phyloP scores from a whole-genome alignment of 2,888 invertebrate genomes.

The Trichogramma evanescens region DNA sequence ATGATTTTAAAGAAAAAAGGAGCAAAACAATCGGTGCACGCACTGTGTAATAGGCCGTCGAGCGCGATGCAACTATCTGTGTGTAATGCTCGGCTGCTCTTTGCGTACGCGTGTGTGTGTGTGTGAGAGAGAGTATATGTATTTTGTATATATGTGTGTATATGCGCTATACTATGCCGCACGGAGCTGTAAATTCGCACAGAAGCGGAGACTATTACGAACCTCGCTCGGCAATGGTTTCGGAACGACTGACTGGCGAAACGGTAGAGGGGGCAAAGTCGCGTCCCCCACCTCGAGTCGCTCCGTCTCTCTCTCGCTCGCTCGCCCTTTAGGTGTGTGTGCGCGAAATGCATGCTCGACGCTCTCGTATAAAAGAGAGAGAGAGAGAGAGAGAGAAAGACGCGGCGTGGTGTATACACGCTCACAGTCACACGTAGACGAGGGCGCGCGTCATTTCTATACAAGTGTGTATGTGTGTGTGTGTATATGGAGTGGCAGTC shows the following conservation, averaged over 20 bases:
- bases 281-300: slow-evolving; percentile 25
- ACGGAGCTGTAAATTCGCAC: neutral
- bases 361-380: no score
- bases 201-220: slow-evolving; percentile 13
- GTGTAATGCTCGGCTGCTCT: neutral
- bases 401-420: neutral
- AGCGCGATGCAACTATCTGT: slow-evolving; percentile 10
- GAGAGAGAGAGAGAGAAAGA: no score
- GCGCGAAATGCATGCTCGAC: no score
- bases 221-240: slow-evolving; percentile 33
- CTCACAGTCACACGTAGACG: slow-evolving; percentile 13
- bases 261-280: slow-evolving; percentile 32
- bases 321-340: slow-evolving; percentile 15
- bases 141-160: neutral
- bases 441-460: no score
- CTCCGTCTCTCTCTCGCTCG: slow-evolving; percentile 14
- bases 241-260: slow-evolving; percentile 40
- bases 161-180: neutral
- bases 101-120: no score
- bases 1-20: neutral
- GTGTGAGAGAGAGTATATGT: no score
- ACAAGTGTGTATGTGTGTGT: neutral
- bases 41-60: slow-evolving; percentile 5
- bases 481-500: neutral
- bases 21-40: slow-evolving; percentile 1